Evolutionary conservation across 1,140 invertebrate genomes (phyloP), one percentile per base, ranked within the genome.

Genomic region (Papilio dardanus): DNA sequence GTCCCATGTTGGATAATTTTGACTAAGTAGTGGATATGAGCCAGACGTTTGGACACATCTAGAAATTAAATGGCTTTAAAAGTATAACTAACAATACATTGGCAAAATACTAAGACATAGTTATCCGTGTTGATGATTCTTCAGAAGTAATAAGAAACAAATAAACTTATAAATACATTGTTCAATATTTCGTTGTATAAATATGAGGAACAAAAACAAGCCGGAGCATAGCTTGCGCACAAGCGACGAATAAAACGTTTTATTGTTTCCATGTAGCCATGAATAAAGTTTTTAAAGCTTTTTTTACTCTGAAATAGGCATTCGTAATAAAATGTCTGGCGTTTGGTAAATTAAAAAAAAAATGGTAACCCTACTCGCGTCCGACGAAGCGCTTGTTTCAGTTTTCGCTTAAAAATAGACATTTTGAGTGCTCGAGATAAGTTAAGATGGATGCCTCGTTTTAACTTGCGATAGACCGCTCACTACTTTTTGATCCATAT

Each of bases 391-490:
- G 68, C 68, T 71, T 73, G 71, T 58, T 73, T 73, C 71, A 54
- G 71, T 73, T 73, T 73, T 73, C 71, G 71, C 71, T 73, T 73
- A 73, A 73, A 73, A 73, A 73, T 73, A 73, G 71, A 73, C 46
- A 73, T 73, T 73, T 73, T 73, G 71, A 73, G 71, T 73, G 71
- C 71, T 73, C 71, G 71, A 73, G 71, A 73, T 73, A 73, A 73
- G 71, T 73, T 73, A 58, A 28, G 71, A 73, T 73, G 71, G 71
- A 73, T 73, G 69, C 46, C n/a, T 46, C 8, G 71, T 73, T 73
- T 73, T 58, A 73, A 73, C 71, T 73, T 73, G 35, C 46, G 71
- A 73, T 73, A 54, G 50, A 73, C 31, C 50, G 42, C 71, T 73
- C 50, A 73, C 46, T 73, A 73, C 71, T 73, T 73, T 73, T 73